Conservation (phyloP, 2,888 invertebrate genomes). For the Encarsia formosa region DNA sequence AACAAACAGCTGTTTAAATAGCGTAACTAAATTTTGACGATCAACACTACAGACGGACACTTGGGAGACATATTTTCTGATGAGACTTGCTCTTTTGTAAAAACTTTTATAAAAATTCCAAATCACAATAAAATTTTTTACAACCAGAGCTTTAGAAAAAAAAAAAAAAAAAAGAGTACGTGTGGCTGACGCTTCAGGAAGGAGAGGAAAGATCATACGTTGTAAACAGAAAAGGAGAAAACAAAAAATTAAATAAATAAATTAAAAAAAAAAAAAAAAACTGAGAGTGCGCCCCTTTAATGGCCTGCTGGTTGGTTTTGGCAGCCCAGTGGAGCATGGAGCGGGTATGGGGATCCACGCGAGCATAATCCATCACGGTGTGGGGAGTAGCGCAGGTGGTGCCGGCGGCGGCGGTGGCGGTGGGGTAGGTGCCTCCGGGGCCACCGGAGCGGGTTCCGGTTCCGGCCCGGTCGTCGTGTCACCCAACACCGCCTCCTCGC, state of each 20-base stretch:
- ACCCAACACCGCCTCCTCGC: slow-evolving; percentile 53
- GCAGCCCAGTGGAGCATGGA: slow-evolving; percentile 55
- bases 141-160: slow-evolving; percentile 25
- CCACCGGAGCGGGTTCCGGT: too few species aligned
- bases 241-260: too few species aligned
- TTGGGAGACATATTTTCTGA: slow-evolving; percentile 52
- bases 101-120: too few species aligned
- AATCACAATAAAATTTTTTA: too few species aligned
- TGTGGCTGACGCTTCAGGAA: neutral
- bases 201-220: neutral
- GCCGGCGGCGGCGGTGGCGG: slow-evolving; percentile 51
- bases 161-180: slow-evolving; percentile 8
- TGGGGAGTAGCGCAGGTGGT: slow-evolving; percentile 53
- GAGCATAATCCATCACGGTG: slow-evolving; percentile 52
- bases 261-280: neutral
- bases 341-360: slow-evolving; percentile 54
- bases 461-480: too few species aligned
- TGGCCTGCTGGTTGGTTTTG: slow-evolving; percentile 52
- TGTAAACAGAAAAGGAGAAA: neutral
- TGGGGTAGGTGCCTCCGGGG: slow-evolving; percentile 44
- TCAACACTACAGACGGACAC: slow-evolving; percentile 23
- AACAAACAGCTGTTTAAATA: too few species aligned
- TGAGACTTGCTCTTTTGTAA: slow-evolving; percentile 32
- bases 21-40: too few species aligned
- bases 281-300: slow-evolving; percentile 50